phyloP scores from a whole-genome alignment of 2,113 vertebrate species.

The Apistogramma diplotaenia region DNA sequence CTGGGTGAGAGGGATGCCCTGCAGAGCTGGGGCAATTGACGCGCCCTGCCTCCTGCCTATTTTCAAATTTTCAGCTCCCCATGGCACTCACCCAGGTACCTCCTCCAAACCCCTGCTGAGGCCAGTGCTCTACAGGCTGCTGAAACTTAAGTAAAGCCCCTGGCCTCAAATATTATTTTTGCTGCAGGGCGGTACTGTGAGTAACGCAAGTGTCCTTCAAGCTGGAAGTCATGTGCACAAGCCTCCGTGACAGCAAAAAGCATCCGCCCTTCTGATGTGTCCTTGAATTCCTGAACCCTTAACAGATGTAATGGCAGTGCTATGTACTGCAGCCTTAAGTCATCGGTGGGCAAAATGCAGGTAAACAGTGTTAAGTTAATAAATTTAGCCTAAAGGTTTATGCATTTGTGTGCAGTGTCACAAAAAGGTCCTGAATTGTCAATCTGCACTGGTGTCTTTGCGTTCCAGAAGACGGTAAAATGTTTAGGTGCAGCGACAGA shows the following conservation, averaged over 20 bases:
- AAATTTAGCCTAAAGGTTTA: constrained; percentile 30
- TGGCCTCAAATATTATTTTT: constrained; percentile 47
- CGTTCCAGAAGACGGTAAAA: background rate
- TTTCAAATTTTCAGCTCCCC: constrained; percentile 62
- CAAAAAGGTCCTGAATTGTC: background rate
- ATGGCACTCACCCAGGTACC: constrained; percentile 61
- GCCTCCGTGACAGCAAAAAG: constrained; percentile 40
- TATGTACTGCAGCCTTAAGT: background rate
- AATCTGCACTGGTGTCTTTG: background rate
- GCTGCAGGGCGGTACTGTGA: constrained; percentile 35
- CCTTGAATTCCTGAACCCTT: constrained; percentile 43
- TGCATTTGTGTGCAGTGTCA: background rate
- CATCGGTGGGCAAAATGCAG: constrained; percentile 22
- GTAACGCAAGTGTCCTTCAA: constrained; percentile 47
- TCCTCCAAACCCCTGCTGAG: constrained; percentile 47
- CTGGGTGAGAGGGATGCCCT: constrained; percentile 35
- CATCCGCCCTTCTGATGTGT: constrained; percentile 41
- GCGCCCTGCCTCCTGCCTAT: constrained; percentile 57
- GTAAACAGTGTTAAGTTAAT: constrained; percentile 37
- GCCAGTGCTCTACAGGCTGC: constrained; percentile 43
- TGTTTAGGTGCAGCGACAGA: background rate
- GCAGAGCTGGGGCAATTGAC: constrained; percentile 55
- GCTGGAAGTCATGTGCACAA: constrained; percentile 17
- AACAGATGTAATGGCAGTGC: constrained; percentile 14
- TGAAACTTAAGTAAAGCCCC: constrained; percentile 55